Percentiles rank a stretch among this genome's conserved stretches.
Conservation (phyloP, 2,888 invertebrate species). For the Meteorus colon region DNA sequence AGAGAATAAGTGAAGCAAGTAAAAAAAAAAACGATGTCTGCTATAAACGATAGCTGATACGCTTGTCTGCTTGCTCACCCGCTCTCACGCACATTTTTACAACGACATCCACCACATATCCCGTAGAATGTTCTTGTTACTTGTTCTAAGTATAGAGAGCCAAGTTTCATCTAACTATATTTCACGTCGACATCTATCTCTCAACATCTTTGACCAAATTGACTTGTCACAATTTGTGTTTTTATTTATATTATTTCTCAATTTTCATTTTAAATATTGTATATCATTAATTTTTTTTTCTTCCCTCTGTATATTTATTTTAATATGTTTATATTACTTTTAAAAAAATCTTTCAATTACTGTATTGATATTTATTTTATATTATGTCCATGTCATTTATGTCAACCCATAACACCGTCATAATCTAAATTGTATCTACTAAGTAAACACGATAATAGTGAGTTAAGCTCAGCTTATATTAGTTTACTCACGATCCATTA, state of each 20-base stretch:
- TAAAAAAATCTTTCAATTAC: too few relatives aligned
- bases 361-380: too few relatives aligned
- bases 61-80: neutral
- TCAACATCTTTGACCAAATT: slow-evolving; percentile 2
- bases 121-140: slow-evolving; percentile 28
- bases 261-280: neutral
- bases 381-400: too few relatives aligned
- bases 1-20: slow-evolving; percentile 8
- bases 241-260: slow-evolving; percentile 7
- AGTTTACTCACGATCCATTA: slow-evolving; percentile 4
- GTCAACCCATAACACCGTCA: neutral
- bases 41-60: slow-evolving; percentile 34
- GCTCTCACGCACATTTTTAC: neutral
- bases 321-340: too few relatives aligned
- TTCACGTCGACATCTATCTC: neutral
- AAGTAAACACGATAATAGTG: slow-evolving; percentile 4
- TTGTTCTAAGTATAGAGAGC: slow-evolving; percentile 40
- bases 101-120: slow-evolving; percentile 9
- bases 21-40: neutral
- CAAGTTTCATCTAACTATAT: slow-evolving; percentile 23
- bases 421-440: neutral
- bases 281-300: neutral
- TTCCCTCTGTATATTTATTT: too few relatives aligned
- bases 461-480: slow-evolving; percentile 1
- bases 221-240: slow-evolving; percentile 2